Evolutionary conservation across 2,888 invertebrate species (phyloP).

Genomic region (Orthonychiurus folsomi): DNA sequence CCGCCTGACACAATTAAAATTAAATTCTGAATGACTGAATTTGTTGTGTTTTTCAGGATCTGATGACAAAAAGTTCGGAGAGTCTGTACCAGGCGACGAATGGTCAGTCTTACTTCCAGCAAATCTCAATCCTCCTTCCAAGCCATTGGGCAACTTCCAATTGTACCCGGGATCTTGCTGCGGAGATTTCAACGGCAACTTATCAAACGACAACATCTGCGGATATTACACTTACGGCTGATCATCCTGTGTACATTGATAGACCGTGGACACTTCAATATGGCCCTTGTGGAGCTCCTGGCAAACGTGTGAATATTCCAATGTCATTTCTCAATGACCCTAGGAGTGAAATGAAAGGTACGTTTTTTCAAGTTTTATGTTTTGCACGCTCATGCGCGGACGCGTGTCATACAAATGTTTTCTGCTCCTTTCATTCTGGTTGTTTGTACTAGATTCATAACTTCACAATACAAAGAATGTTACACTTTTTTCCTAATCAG

Average conservation of each 20-base stretch:
- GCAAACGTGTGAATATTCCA: constrained; percentile 38
- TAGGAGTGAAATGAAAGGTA: constrained; percentile 27
- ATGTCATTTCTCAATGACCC: constrained; percentile 31
- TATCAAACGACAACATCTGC: constrained; percentile 32
- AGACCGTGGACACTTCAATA: constrained; percentile 40
- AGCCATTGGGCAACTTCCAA: constrained; percentile 38
- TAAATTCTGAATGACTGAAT: background rate
- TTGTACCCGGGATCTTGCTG: constrained; percentile 32
- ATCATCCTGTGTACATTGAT: constrained; percentile 40
- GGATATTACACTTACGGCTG: constrained; percentile 36
- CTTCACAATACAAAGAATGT: too few species aligned
- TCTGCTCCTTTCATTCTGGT: too few species aligned
- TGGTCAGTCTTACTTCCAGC: constrained; percentile 38
- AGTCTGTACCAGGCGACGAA: constrained; percentile 35
- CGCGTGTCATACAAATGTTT: too few species aligned
- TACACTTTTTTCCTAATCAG: too few species aligned
- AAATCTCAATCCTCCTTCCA: constrained; percentile 37
- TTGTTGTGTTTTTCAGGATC: constrained; percentile 29
- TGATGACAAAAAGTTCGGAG: constrained; percentile 39
- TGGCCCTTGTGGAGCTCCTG: constrained; percentile 40
- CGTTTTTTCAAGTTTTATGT: constrained; percentile 11
- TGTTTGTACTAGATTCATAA: too few species aligned
- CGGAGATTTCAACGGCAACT: constrained; percentile 36
- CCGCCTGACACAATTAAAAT: background rate
- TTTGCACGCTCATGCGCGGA: background rate